These are phyloP conservation scores for Trogon melanurus DNA, from an alignment of 2,113 vertebrate genomes.

Conservation along the genomic window DNA sequence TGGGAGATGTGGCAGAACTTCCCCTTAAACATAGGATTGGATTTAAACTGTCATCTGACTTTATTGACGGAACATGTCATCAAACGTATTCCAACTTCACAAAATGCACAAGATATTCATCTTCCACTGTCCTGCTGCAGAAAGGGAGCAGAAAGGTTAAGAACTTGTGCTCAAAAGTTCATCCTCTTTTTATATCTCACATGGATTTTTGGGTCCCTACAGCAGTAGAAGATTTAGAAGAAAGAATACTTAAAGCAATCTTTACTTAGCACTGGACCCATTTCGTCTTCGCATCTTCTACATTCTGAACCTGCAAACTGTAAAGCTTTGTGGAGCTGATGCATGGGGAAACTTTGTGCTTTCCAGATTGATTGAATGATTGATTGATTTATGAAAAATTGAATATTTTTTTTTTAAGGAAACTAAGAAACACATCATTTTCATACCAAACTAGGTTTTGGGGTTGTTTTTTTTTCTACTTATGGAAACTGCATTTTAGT, in stretches of 20 bases:
- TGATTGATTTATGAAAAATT: neutral
- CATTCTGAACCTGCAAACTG: neutral
- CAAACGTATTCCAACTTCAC: neutral
- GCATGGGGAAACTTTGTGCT: neutral
- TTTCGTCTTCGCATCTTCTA: neutral
- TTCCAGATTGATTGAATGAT: neutral
- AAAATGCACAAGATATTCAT: neutral
- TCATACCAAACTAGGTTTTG: fast-evolving
- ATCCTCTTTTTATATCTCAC: neutral
- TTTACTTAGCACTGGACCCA: neutral
- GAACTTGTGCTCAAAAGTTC: neutral
- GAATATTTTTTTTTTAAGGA: neutral
- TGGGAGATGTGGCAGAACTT: neutral
- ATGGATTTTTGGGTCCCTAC: neutral
- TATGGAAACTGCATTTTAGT: neutral
- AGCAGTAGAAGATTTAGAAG: neutral
- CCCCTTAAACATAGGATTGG: neutral
- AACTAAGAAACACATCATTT: neutral
- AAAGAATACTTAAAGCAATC: neutral
- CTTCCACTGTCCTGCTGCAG: neutral
- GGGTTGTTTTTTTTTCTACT: neutral
- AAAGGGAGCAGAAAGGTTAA: neutral
- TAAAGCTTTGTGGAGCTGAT: neutral
- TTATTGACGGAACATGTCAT: neutral
- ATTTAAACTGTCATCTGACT: neutral